phyloP scores from a whole-genome alignment of 2,888 invertebrate species.

The Pammene fasciana region DNA sequence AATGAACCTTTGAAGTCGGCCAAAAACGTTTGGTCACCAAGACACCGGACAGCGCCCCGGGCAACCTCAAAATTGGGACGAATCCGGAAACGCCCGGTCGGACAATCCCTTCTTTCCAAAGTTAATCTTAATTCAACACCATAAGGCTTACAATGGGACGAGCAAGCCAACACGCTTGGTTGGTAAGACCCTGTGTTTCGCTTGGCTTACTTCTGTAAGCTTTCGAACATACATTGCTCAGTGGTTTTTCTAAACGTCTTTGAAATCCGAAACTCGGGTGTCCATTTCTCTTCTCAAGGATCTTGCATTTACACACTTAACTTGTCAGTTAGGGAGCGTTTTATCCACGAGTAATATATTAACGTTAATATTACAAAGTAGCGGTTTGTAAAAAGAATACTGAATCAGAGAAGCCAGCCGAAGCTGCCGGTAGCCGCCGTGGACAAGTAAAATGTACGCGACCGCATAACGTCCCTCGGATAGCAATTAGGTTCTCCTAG shows the following conservation, averaged over 20 bases:
- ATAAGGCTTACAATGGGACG: constrained; percentile 1
- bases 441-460: too few species aligned
- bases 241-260: constrained; percentile 12
- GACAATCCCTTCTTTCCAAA: not conserved
- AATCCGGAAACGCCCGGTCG: not conserved
- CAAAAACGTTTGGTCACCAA: constrained; percentile 13
- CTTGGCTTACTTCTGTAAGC: constrained; percentile 26
- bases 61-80: constrained; percentile 9
- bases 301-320: not conserved
- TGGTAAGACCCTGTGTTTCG: constrained; percentile 13
- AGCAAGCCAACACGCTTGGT: not conserved
- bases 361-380: too few species aligned
- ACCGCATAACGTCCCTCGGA: too few species aligned
- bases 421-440: too few species aligned
- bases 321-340: not conserved
- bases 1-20: not conserved
- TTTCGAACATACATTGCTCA: constrained; percentile 17
- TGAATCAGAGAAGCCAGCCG: too few species aligned
- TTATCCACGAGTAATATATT: not conserved
- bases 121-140: not conserved
- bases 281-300: constrained; percentile 1
- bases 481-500: too few species aligned
- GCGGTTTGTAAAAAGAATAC: too few species aligned
- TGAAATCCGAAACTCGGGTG: constrained; percentile 5
- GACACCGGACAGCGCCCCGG: constrained; percentile 3